These are phyloP conservation scores for Lasioglossum figueresi DNA, from an alignment of 2,888 invertebrate species.

Conservation along the genomic window DNA sequence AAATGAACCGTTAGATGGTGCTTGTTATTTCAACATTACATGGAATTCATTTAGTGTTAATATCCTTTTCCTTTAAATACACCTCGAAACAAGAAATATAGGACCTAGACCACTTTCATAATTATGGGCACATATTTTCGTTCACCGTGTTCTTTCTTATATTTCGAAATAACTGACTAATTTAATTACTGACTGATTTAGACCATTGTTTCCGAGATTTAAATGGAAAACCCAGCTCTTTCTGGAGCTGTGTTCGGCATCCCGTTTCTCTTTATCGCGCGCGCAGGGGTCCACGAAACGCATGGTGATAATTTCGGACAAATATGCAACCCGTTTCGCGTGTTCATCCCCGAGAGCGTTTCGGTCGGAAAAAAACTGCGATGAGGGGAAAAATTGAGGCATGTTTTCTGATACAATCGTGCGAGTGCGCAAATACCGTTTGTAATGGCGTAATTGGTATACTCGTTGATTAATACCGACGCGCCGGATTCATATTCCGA, in stretches of 20 bases:
- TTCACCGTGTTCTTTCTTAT: not conserved
- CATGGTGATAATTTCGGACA: conserved; percentile 12
- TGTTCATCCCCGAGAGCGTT: not conserved
- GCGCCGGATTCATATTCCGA: conserved; percentile 12
- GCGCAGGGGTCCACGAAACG: not conserved
- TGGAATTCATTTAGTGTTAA: no score
- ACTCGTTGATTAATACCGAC: conserved; percentile 28
- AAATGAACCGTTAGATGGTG: no score
- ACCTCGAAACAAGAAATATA: no score
- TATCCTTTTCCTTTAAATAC: no score
- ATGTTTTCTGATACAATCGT: conserved; percentile 5
- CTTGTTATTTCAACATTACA: no score
- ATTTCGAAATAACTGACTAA: not conserved
- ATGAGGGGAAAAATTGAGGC: not conserved
- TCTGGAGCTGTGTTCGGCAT: not conserved
- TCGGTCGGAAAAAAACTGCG: not conserved
- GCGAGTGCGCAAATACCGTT: not conserved
- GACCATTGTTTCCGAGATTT: conserved; percentile 28
- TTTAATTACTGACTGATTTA: conserved; percentile 39
- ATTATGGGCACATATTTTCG: not conserved
- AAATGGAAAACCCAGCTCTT: conserved; percentile 30
- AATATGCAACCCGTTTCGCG: conserved; percentile 20
- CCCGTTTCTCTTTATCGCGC: not conserved
- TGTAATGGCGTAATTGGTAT: conserved; percentile 7
- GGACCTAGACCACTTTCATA: no score